phyloP scores from a whole-genome alignment of 2,888 invertebrate species.

The Torymus aiolomorphi region DNA sequence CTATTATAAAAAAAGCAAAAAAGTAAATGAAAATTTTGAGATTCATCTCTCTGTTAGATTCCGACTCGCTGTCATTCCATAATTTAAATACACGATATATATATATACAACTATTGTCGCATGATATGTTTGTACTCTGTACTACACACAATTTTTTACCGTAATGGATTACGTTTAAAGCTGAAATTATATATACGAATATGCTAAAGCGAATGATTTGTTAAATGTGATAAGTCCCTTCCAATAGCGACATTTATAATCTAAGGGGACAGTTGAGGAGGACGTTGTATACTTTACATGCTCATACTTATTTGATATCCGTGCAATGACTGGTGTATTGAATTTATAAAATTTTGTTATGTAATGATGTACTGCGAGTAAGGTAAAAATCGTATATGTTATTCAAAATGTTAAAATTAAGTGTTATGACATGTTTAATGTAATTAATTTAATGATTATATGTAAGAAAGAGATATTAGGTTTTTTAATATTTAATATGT shows the following conservation, averaged over 20 bases:
- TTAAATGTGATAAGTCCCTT: conserved; percentile 46
- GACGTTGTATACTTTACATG: conserved; percentile 11
- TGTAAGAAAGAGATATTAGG: not conserved
- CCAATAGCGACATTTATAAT: conserved; percentile 25
- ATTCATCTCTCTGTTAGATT: conserved; percentile 40
- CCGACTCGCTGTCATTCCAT: conserved; percentile 49
- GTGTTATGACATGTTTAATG: not conserved
- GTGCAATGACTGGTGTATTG: not conserved
- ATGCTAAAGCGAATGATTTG: conserved; percentile 37
- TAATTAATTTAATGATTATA: conserved; percentile 16
- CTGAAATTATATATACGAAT: conserved; percentile 6
- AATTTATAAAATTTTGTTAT: conserved; percentile 8
- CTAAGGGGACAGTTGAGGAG: conserved; percentile 54
- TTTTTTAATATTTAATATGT: too few relatives aligned
- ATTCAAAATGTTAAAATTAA: too few relatives aligned
- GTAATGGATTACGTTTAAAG: conserved; percentile 15
- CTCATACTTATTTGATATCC: not conserved
- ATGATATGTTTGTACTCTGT: conserved; percentile 18
- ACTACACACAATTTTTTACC: not conserved
- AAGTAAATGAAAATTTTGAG: conserved; percentile 8
- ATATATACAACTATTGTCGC: conserved; percentile 32
- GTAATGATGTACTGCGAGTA: not conserved
- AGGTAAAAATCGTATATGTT: too few relatives aligned
- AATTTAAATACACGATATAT: conserved; percentile 5
- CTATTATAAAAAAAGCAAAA: conserved; percentile 29